Base-by-base conservation (phyloP, 2,113 vertebrate genomes). In the Oryzias javanicus region DNA sequence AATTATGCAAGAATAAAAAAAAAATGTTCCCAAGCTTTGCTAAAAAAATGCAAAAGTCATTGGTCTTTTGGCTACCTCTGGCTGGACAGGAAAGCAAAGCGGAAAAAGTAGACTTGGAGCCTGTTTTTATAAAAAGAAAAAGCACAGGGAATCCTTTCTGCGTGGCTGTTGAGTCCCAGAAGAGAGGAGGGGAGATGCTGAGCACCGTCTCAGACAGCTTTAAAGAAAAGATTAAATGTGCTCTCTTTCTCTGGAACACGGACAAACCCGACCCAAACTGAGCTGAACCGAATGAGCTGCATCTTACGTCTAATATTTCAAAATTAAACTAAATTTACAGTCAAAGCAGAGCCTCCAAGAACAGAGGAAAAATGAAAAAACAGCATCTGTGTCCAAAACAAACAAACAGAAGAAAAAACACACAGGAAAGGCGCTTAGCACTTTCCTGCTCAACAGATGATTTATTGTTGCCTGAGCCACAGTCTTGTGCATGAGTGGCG, bases 131-230 rank as follows among this genome's bases (percentile, higher is more conserved):
- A 62, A 72, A 47, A 24, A 6, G 1, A 57, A 18, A 60, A 72
- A 47, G 60, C n/a, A 46, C 67, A 81, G 85, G 86, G 86, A 87
- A 83, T 84, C 86, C 84, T 67, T 48, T 88, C 81, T 46, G 89
- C 83, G 83, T 89, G 86, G 88, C 88, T 83, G 53, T 48, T 55
- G 60, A 45, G 51, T 74, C 53, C 60, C 57, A 66, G 19, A 69
- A 63, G 27, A 77, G 66, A 42, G 52, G 49, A 24, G 18, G 42
- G 55, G 27, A 49, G 56, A 42, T 52, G 47, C 22, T 64, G 67
- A 59, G 53, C 24, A 46, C 25, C 35, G 55, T 16, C 42, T 55
- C 18, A 41, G 25, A 57, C 65, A 56, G 73, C 27, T 25, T 53
- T 17, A 64, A 7, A n/a, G 63, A 77, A 69, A 64, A 67, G 15